Conservation (phyloP, 2,888 invertebrate species). For the Ennomos fuscantarius region DNA sequence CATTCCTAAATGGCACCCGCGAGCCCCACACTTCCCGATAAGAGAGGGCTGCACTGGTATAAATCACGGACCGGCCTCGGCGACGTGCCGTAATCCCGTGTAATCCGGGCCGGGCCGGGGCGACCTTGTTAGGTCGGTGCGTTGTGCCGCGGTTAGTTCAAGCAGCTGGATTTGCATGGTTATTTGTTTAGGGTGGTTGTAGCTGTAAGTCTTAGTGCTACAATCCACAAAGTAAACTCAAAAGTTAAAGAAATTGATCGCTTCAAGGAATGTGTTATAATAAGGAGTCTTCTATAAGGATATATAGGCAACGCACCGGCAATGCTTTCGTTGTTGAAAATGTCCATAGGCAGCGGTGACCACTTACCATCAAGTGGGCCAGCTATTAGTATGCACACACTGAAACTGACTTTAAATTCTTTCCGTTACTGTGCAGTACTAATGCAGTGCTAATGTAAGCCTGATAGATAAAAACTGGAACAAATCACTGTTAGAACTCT, state of each 20-base stretch:
- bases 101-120: constrained; percentile 29
- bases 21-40: constrained; percentile 8
- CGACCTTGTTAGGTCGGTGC: constrained; percentile 27
- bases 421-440: neutral
- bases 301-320: too few species aligned
- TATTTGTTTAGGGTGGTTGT: neutral
- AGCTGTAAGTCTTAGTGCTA: neutral
- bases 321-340: too few species aligned
- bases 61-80: constrained; percentile 38
- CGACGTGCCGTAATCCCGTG: constrained; percentile 35
- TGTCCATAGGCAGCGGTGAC: too few species aligned
- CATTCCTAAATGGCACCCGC: constrained; percentile 7
- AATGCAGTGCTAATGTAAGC: constrained; percentile 12
- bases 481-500: neutral
- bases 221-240: neutral
- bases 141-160: constrained; percentile 3
- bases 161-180: constrained; percentile 7
- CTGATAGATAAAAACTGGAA: neutral
- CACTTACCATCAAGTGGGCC: too few species aligned
- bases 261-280: too few species aligned
- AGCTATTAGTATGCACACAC: too few species aligned
- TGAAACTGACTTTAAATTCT: too few species aligned
- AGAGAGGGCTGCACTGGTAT: constrained; percentile 19
- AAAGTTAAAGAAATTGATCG: too few species aligned
- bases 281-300: too few species aligned